phyloP scores from a whole-genome alignment of 2,797 vertebrate genomes.

The Corythornis leucogaster region DNA sequence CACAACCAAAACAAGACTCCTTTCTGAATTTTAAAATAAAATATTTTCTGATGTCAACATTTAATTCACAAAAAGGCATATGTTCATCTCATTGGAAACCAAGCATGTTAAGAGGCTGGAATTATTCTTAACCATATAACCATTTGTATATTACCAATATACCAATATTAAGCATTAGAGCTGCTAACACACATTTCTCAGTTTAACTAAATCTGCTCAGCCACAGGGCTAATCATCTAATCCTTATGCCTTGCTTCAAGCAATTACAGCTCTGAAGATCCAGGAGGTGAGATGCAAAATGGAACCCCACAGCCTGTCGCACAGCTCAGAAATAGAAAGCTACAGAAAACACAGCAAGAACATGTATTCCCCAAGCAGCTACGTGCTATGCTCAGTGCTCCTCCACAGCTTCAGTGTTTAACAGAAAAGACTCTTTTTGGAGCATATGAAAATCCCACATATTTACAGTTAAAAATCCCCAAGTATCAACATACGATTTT shows the following conservation, averaged over 20 bases:
- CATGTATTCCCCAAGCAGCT: background rate
- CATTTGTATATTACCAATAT: background rate
- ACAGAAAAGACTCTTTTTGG: background rate
- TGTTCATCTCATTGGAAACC: background rate
- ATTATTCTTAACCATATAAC: background rate
- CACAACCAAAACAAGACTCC: background rate
- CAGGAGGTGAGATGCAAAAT: background rate
- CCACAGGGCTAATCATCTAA: conserved; percentile 38
- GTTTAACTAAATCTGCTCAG: conserved; percentile 55
- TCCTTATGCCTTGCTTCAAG: background rate
- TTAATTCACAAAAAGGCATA: background rate
- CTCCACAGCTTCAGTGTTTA: background rate
- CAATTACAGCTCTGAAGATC: conserved; percentile 20
- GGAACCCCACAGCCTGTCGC: background rate
- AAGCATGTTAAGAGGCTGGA: background rate
- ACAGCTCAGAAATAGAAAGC: background rate
- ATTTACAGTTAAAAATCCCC: background rate
- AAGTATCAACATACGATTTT: background rate
- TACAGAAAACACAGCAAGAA: background rate
- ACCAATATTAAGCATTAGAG: background rate
- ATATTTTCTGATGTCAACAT: background rate
- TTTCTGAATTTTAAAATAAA: background rate
- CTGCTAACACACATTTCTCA: conserved; percentile 32
- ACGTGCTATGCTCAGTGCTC: background rate
- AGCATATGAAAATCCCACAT: background rate